Evolutionary conservation across 2,888 invertebrate species (phyloP), one percentile per base, ranked within the genome.

Genomic region (Drosophila anceps): DNA sequence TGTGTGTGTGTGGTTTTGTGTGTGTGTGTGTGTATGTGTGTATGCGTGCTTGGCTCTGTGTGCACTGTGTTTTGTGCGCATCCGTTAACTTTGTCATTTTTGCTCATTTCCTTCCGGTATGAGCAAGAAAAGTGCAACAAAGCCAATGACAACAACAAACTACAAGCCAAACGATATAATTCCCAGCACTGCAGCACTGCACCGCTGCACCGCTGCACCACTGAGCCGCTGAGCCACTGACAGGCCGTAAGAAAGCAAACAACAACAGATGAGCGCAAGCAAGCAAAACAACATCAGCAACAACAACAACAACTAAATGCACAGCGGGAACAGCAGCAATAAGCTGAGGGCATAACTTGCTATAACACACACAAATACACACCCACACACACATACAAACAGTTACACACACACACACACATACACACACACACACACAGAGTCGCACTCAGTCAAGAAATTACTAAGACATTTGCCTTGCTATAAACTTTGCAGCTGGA

Each of bases 1-100:
- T 59, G 35, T 51, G 27, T 58, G 53, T 68, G 35, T 64, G 7
- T 60, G 46, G 44, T 51, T 54, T 58, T 61, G 29, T 46, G 10
- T 50, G 54, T 10, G 1, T 59, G 51, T 18, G 9, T n/a, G n/a
- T 43, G 18, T 24, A 24, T 59, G 10, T 54, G n/a, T 31, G 39
- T 18, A 46, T 60, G 24, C 39, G 51, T 64, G 10, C n/a, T 31
- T 48, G 57, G 71, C 60, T 39, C 48, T 50, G 69, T 78, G 82
- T 78, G 84, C 81, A 54, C 63, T 77, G 77, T 82, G 75, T 75
- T 88, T 84, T 90, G 84, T 86, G 83, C 82, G 84, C 90, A 90
- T 90, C 91, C 91, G 91, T 86, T 90, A 85, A 90, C 90, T 91
- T 91, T 90, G 90, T 82, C 90, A 88, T 83, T 88, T 90, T 85